A percentile compares a stretch with the other conserved stretches of the same genome.
These are phyloP conservation scores for Haemorhous mexicanus DNA, from an alignment of 2,113 vertebrate genomes.

Conservation along the genomic window DNA sequence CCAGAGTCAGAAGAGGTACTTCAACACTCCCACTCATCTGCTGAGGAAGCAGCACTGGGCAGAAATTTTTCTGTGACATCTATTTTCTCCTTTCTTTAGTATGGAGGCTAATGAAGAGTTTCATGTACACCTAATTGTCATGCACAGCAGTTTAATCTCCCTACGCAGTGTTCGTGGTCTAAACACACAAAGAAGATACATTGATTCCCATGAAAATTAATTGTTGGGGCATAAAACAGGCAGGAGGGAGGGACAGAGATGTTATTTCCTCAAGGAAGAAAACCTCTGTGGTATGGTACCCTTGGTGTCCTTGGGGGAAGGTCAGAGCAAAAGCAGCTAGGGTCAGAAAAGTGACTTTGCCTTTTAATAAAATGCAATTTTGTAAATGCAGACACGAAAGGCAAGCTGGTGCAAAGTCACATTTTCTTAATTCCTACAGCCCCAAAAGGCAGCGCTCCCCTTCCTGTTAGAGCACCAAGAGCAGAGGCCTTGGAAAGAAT, in stretches of 20 bases:
- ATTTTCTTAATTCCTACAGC: not conserved
- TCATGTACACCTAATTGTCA: constrained; percentile 21
- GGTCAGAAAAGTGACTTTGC: not conserved
- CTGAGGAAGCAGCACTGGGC: not conserved
- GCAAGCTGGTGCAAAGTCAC: not conserved
- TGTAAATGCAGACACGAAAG: not conserved
- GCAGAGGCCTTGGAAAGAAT: not conserved
- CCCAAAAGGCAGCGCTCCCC: accelerated
- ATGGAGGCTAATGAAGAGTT: constrained; percentile 7
- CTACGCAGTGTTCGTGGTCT: not conserved
- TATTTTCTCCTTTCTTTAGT: constrained; percentile 19
- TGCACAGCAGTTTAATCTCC: not conserved
- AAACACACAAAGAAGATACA: not conserved
- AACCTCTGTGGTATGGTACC: not conserved
- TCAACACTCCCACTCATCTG: constrained; percentile 15
- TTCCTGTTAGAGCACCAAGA: not conserved
- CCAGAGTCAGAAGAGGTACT: not conserved
- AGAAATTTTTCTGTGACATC: not conserved
- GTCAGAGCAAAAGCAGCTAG: not conserved
- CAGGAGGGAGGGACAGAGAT: not conserved
- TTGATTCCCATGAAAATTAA: not conserved
- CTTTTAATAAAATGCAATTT: not conserved
- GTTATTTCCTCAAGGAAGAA: not conserved
- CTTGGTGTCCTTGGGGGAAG: not conserved
- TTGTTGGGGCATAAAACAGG: not conserved